Evolutionary conservation across 2,888 invertebrate species (phyloP), one percentile per base, ranked within the genome.

Genomic region (Heliothis peltigera): DNA sequence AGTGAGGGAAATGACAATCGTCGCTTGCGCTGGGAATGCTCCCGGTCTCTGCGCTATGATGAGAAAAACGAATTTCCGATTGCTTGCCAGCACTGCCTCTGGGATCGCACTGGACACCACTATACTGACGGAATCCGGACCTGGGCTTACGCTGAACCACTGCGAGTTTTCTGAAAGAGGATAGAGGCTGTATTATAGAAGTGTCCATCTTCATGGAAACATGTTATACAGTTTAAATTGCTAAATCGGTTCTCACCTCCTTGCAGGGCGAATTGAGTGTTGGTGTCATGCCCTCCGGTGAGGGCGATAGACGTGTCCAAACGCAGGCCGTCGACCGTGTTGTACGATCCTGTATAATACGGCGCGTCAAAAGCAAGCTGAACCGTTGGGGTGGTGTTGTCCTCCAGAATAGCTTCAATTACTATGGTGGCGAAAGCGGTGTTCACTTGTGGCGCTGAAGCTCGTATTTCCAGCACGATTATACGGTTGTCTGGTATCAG

Each of bases 261-360:
- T 63, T 81, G 79, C 0, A 85, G 64, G n/a, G 25, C 19, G 51
- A 83, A 82, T 21, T 61, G 25, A 7, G 84, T 81, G n/a, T 17
- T 67, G 2, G 66, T 64, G 28, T 81, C 80, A 59, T 75, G 80
- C 2, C 84, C 83, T 60, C 72, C 35, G 0, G 70, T 28, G 6
- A 84, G 54, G 3, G 58, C 53, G 19, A 84, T 77, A 3, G 70
- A 57, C 12, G 61, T 59, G 0, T 59, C 65, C 17, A 81, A 65
- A 2, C 44, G 21, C 10, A 84, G 60, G 10, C 75, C 75, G 12
- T 15, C 52, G 7, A 17, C 18, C 43, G 54, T 61, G 17, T 61
- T 65, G 54, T 80, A 84, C 3, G 63, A 49, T 10, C 83, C 84
- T 0, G 67, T 77, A 61, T 83, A 84, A 46, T 69, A 80, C 5